Conservation (phyloP, 2,797 vertebrate genomes). For the Mionectes olivaceus region DNA sequence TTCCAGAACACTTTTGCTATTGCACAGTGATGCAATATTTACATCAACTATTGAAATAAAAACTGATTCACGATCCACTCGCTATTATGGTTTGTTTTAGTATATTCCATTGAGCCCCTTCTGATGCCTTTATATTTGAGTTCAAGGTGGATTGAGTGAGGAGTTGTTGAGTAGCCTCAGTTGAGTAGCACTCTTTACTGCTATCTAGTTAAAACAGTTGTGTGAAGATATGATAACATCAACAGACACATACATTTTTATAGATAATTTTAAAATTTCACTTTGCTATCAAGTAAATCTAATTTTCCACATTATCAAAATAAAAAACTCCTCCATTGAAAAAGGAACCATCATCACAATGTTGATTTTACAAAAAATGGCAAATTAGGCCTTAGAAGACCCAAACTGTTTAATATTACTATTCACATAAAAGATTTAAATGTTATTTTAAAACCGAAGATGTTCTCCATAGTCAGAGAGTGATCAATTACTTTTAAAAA, state of each 20-base stretch:
- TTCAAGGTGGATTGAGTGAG: not conserved
- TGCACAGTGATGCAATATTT: not conserved
- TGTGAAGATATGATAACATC: not conserved
- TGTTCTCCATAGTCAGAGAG: not conserved
- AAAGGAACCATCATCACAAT: not conserved
- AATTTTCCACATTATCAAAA: not conserved
- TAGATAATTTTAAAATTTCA: not conserved
- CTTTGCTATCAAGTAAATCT: not conserved
- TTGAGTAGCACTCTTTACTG: not conserved
- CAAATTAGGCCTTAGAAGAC: not conserved
- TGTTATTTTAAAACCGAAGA: not conserved
- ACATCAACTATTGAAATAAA: not conserved
- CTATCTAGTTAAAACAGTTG: not conserved
- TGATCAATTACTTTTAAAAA: not conserved
- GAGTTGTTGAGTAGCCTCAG: not conserved
- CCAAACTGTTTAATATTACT: not conserved
- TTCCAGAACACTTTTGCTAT: not conserved
- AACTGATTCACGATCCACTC: not conserved
- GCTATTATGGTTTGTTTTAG: not conserved
- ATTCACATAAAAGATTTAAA: not conserved
- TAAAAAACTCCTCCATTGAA: not conserved
- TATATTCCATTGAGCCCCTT: not conserved
- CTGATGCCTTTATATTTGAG: not conserved
- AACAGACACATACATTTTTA: not conserved
- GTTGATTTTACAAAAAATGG: not conserved